Percentiles rank a stretch among this genome's conserved stretches.
phyloP scores from a whole-genome alignment of 2,113 vertebrate species.

The Poeciliopsis prolifica region DNA sequence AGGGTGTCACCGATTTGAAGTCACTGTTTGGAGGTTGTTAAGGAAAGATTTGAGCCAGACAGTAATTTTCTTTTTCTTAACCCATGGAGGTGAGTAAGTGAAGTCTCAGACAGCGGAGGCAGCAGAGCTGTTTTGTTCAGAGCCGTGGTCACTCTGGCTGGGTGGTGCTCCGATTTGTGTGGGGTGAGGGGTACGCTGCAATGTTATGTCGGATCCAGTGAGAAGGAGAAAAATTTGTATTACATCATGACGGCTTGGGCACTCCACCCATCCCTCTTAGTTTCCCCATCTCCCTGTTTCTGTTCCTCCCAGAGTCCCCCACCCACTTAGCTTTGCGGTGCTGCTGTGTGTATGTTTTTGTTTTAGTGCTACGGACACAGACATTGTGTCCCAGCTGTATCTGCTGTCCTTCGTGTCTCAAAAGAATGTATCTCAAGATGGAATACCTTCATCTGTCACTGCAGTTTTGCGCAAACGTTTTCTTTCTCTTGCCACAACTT shows the following conservation, averaged over 20 bases:
- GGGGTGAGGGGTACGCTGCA: background rate
- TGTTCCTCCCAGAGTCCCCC: conserved; percentile 7
- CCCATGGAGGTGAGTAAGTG: conserved; percentile 14
- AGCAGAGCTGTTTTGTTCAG: conserved; percentile 32
- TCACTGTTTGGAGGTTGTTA: conserved; percentile 26
- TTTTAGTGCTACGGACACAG: conserved; percentile 19
- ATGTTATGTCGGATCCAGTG: conserved; percentile 52
- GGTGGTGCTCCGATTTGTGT: conserved; percentile 34
- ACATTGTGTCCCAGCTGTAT: conserved; percentile 1
- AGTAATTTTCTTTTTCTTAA: background rate
- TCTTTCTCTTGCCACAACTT: background rate
- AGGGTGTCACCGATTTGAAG: background rate
- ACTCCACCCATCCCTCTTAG: conserved; percentile 65
- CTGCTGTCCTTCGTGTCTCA: background rate
- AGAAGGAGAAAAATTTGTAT: conserved; percentile 52
- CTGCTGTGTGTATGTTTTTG: conserved; percentile 2
- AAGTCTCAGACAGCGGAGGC: conserved; percentile 15
- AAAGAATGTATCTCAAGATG: conserved; percentile 1
- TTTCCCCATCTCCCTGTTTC: conserved; percentile 15
- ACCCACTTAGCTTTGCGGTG: conserved; percentile 21
- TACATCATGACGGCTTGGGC: conserved; percentile 62
- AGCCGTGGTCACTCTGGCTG: conserved; percentile 32
- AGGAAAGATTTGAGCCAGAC: conserved; percentile 3
- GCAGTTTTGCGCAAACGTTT: background rate
- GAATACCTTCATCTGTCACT: conserved; percentile 4